phyloP scores from a whole-genome alignment of 1,140 invertebrate genomes.

The Caenorhabditis brenneri region DNA sequence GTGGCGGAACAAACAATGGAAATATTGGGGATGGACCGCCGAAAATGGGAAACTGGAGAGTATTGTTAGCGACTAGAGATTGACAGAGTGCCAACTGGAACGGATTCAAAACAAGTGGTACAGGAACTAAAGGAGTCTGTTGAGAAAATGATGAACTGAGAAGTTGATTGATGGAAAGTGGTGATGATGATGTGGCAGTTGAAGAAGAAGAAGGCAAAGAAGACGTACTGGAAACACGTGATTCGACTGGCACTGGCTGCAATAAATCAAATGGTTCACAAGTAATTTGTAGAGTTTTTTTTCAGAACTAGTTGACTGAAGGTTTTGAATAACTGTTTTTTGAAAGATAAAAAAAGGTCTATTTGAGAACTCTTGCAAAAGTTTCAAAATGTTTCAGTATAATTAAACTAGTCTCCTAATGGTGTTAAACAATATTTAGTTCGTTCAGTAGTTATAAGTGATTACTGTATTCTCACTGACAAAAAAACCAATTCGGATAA shows the following conservation, averaged over 20 bases:
- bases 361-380: too few relatives aligned
- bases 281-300: too few relatives aligned
- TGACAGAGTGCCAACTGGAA: conserved; percentile 11
- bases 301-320: too few relatives aligned
- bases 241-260: background rate
- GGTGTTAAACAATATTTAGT: too few relatives aligned
- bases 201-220: background rate
- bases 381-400: too few relatives aligned
- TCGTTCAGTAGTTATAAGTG: too few relatives aligned
- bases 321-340: too few relatives aligned
- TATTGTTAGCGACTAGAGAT: background rate
- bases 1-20: background rate
- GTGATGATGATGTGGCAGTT: background rate
- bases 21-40: background rate
- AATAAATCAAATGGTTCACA: background rate
- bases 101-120: background rate
- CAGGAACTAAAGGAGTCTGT: background rate
- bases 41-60: background rate
- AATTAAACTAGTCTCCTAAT: too few relatives aligned
- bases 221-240: background rate
- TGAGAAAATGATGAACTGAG: background rate
- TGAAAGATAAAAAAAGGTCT: too few relatives aligned
- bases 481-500: too few relatives aligned
- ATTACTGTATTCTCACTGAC: too few relatives aligned
- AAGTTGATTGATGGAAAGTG: background rate